Percentiles rank a stretch among this genome's conserved stretches.
Evolutionary conservation across 2,888 invertebrate genomes (phyloP).

Genomic region (Drosophila macrospina): DNA sequence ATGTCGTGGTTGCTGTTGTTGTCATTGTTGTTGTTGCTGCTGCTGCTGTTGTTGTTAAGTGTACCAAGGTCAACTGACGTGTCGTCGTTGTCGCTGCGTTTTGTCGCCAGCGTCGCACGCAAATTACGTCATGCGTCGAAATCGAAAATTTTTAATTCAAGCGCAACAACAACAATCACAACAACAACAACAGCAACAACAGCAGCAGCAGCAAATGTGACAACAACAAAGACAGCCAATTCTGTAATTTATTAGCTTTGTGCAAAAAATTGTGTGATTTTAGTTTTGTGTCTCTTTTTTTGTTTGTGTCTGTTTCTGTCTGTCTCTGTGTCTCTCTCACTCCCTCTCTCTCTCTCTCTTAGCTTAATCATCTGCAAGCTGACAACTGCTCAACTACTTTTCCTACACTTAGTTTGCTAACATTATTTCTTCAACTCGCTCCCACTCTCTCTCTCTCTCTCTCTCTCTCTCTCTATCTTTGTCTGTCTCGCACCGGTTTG

Average conservation of each 20-base stretch:
- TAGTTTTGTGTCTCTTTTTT: background rate
- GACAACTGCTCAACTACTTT: too few species aligned
- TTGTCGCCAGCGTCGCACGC: conserved; percentile 60
- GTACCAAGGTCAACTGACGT: background rate
- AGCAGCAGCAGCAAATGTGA: conserved; percentile 17
- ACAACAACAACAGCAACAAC: conserved; percentile 14
- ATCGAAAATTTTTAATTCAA: conserved; percentile 62
- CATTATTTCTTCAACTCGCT: background rate
- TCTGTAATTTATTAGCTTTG: conserved; percentile 69
- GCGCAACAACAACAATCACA: conserved; percentile 22
- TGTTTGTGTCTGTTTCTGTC: background rate
- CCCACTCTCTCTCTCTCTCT: background rate
- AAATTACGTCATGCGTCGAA: conserved; percentile 65
- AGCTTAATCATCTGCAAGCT: too few species aligned
- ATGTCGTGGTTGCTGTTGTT: background rate
- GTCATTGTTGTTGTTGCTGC: conserved; percentile 2
- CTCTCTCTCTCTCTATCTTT: background rate
- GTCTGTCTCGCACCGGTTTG: conserved; percentile 42
- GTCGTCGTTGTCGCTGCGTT: conserved; percentile 20
- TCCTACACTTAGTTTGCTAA: too few species aligned
- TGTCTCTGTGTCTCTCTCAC: background rate
- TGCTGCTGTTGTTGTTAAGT: conserved; percentile 7
- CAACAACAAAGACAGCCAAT: conserved; percentile 36
- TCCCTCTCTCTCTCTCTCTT: background rate
- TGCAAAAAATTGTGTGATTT: conserved; percentile 48